phyloP scores from a whole-genome alignment of 2,888 invertebrate species.

The Barypeithes pellucidus region DNA sequence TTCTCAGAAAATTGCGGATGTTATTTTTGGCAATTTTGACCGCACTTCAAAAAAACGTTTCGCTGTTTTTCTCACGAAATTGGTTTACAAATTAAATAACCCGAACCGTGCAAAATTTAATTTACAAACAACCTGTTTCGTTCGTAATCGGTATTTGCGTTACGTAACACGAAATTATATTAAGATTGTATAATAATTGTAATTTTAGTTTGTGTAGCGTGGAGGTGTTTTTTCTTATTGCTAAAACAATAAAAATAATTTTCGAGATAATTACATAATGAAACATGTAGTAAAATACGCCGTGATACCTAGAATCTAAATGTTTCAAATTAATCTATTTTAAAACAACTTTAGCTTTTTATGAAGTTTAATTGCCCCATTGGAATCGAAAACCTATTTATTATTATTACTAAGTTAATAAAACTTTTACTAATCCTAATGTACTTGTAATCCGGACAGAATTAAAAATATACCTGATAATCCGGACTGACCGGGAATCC shows the following conservation, averaged over 20 bases:
- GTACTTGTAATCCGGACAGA: too few species aligned
- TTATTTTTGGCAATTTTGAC: neutral
- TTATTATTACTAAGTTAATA: too few species aligned
- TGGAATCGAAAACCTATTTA: too few species aligned
- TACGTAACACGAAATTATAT: constrained; percentile 2
- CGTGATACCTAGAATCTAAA: too few species aligned
- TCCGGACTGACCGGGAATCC: too few species aligned
- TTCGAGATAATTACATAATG: neutral
- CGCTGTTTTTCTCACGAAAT: constrained; percentile 18
- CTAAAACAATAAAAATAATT: constrained; percentile 9
- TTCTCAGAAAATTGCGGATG: neutral
- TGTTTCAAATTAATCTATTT: too few species aligned
- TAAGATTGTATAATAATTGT: constrained; percentile 19
- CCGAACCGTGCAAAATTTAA: constrained; percentile 28
- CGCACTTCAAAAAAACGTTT: neutral
- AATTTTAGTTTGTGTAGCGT: neutral
- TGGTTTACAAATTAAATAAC: constrained; percentile 22
- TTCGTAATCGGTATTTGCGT: neutral
- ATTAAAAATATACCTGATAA: too few species aligned
- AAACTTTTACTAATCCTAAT: too few species aligned
- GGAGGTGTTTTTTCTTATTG: neutral
- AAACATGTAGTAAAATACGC: too few species aligned
- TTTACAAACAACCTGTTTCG: constrained; percentile 25
- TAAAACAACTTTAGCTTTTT: too few species aligned
- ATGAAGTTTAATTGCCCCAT: too few species aligned